A percentile compares a stretch with the other conserved stretches of the same genome.
Conservation (phyloP, 2,113 vertebrate genomes). For the Pelodiscus sinensis region DNA sequence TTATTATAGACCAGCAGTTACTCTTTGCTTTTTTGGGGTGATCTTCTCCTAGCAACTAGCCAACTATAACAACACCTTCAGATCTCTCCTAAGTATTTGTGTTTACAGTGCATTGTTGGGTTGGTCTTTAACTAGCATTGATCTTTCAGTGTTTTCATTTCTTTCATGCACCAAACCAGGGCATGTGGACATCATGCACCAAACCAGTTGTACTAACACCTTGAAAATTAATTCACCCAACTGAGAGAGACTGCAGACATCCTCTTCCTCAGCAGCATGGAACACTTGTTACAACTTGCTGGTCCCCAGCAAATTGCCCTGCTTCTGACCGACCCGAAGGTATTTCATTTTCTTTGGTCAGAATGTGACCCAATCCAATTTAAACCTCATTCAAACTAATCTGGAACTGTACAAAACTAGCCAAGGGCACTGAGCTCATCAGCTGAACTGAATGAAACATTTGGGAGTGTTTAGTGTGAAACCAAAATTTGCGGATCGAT, state of each 20-base stretch:
- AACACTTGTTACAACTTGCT: background rate
- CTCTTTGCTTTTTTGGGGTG: background rate
- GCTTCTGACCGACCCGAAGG: background rate
- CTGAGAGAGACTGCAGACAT: background rate
- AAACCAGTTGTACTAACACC: background rate
- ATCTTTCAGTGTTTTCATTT: background rate
- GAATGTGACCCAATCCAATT: background rate
- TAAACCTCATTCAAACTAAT: background rate
- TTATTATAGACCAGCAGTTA: background rate
- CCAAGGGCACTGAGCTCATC: background rate
- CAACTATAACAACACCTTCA: background rate
- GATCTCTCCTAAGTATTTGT: background rate
- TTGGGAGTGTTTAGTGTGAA: background rate
- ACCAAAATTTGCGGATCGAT: background rate
- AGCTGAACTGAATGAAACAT: background rate
- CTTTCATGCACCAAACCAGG: rapidly evolving
- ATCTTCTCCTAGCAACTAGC: background rate
- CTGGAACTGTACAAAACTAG: background rate
- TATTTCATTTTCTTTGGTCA: background rate
- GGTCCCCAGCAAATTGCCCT: rapidly evolving
- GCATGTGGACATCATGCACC: rapidly evolving
- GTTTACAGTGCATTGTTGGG: background rate
- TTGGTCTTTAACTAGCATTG: rapidly evolving
- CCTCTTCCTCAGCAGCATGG: background rate
- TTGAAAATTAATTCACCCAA: rapidly evolving